phyloP scores from a whole-genome alignment of 2,888 invertebrate species.

The Drosophila recens region DNA sequence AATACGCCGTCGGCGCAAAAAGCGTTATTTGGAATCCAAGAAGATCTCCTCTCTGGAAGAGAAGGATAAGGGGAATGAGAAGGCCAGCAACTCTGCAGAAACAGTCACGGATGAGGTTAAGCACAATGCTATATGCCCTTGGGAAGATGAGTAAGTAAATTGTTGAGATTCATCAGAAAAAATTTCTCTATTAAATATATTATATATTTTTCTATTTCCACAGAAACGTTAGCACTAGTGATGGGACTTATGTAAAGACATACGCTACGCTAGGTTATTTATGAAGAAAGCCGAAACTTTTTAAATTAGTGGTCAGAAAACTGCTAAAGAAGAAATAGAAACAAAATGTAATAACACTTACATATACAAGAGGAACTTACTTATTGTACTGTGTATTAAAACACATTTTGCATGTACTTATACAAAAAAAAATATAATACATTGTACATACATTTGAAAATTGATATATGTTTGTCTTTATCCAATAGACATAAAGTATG shows the following conservation, averaged over 20 bases:
- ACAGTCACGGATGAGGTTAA: constrained; percentile 83
- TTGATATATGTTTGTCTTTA: constrained; percentile 1
- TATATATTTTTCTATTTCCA: constrained; percentile 13
- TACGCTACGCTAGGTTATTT: constrained; percentile 97
- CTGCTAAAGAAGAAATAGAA: constrained; percentile 56
- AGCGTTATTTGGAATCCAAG: constrained; percentile 79
- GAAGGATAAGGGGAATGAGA: constrained; percentile 61
- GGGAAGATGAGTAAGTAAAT: constrained; percentile 96
- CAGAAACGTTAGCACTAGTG: constrained; percentile 93
- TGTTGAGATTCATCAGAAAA: neutral
- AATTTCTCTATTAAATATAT: neutral
- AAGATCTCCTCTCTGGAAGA: constrained; percentile 75
- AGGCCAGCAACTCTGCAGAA: constrained; percentile 18
- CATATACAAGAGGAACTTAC: constrained; percentile 7
- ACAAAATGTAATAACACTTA: constrained; percentile 5
- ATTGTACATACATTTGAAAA: constrained; percentile 1
- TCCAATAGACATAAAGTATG: neutral
- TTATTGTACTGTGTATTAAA: constrained; percentile 15
- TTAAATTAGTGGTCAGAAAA: constrained; percentile 67
- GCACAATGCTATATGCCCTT: constrained; percentile 95
- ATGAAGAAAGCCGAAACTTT: constrained; percentile 86
- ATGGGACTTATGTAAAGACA: constrained; percentile 96
- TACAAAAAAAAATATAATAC: constrained; percentile 5
- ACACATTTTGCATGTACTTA: constrained; percentile 13
- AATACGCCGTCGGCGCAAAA: constrained; percentile 81